Percentiles rank a stretch among this genome's conserved stretches.
Evolutionary conservation across 1,140 invertebrate species (phyloP).

Genomic region (Panagrolaimus sp.): DNA sequence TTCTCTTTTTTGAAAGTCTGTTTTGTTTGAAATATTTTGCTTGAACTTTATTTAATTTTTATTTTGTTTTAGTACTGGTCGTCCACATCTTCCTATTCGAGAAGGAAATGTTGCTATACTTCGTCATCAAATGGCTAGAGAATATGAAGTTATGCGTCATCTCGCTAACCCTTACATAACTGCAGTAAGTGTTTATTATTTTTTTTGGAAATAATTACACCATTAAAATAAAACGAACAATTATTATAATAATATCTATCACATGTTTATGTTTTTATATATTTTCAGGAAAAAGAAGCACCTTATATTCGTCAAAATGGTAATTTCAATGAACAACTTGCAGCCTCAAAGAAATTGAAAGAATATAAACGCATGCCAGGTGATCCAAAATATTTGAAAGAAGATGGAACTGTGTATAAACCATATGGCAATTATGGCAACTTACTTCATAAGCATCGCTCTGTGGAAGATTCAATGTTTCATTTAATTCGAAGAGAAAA

Average conservation of each 20-base stretch:
- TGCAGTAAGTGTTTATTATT: conserved; percentile 30
- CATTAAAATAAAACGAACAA: background rate
- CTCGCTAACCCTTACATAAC: conserved; percentile 53
- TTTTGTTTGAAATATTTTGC: no score
- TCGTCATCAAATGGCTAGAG: conserved; percentile 38
- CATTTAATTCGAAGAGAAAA: conserved; percentile 44
- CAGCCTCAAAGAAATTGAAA: conserved; percentile 24
- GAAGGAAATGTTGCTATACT: conserved; percentile 37
- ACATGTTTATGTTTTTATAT: background rate
- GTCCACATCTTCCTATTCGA: conserved; percentile 39
- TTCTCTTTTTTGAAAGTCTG: background rate
- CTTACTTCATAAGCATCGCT: conserved; percentile 47
- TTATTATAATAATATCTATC: background rate
- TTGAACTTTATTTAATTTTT: conserved; percentile 8
- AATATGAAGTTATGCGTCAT: conserved; percentile 52
- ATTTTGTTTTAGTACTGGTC: conserved; percentile 44
- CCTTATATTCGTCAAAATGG: conserved; percentile 44
- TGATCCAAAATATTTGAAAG: conserved; percentile 36
- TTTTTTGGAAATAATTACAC: background rate
- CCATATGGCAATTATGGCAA: conserved; percentile 49
- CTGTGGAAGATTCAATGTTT: conserved; percentile 53
- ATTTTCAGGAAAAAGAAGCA: conserved; percentile 41
- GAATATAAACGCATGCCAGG: conserved; percentile 48
- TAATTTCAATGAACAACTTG: conserved; percentile 36
- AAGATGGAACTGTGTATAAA: conserved; percentile 34